Base-by-base conservation (phyloP, 2,797 vertebrate species). In the Apogon talboti region DNA sequence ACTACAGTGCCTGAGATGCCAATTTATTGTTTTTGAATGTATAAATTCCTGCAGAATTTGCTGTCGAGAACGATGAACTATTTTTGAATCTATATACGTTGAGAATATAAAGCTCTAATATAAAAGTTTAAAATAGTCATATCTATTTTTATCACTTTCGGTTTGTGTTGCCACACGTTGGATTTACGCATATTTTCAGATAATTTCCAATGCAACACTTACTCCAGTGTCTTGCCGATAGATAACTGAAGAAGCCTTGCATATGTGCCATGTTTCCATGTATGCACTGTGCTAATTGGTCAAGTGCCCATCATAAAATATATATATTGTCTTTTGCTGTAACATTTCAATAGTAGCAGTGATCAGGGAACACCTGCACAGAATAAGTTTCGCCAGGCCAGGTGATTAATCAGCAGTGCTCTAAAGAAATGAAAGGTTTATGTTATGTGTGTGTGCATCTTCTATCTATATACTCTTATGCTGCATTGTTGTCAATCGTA, bases 1-100 rank as follows among this genome's bases (percentile, higher is more conserved):
- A 98, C 88, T 99, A 99, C 82, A 96, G 96, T 71, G 95, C 94
- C 93, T 99, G 92, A 98, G 83, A 76, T 63, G 46, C 60, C 74
- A 41, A 8, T 55, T 62, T 68, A 38, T 74, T 24, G 51, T 74
- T 84, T 74, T 71, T 71, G 79, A 91, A 92, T 89, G 91, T 93
- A 82, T 66, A 43, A 69, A 76, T 77, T 71, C 54, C 28, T 63
- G 41, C 77, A 81, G 19, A 74, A 74, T 78, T 82, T 72, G 57
- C 56, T 83, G 84, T 58, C 60, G 73, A 80, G 61, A 83, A 81
- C 67, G 57, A 80, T 82, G 24, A 86, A 89, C 78, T 93, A 89
- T 92, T 94, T 93, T 93, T 92, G 51, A 91, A 87, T 85, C 68
- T 64, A 67, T 47, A 70, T 69, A 66, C 69, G 46, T n/a, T n/a